Percentiles rank a stretch among this genome's conserved stretches.
Conservation (phyloP, 2,797 vertebrate species). For the Mastacembelus armatus region DNA sequence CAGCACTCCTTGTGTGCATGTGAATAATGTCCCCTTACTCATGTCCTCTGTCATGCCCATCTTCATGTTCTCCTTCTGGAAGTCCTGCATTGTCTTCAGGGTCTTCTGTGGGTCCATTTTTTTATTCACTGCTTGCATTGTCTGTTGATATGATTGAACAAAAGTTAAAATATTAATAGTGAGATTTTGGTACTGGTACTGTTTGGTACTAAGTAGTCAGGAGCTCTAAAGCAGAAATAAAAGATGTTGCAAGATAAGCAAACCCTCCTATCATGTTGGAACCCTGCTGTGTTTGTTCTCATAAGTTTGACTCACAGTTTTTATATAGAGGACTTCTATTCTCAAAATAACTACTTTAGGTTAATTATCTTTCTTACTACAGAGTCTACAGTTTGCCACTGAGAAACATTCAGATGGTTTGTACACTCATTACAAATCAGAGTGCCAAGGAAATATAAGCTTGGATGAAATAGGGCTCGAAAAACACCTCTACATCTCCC, state of each 20-base stretch:
- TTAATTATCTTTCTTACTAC: too few species aligned
- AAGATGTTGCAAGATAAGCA: background rate
- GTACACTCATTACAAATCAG: background rate
- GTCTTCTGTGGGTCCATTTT: conserved; percentile 99
- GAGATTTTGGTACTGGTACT: background rate
- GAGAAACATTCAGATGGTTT: background rate
- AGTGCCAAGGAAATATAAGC: background rate
- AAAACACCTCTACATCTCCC: conserved; percentile 8
- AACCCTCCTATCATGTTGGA: background rate
- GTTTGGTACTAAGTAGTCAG: background rate
- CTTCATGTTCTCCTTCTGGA: conserved; percentile 99
- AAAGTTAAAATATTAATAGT: background rate
- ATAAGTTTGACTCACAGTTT: too few species aligned
- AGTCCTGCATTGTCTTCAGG: conserved; percentile 97
- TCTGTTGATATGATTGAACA: conserved; percentile 76
- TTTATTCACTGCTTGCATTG: conserved; percentile 98
- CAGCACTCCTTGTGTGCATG: conserved; percentile 10
- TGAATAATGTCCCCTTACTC: conserved; percentile 84
- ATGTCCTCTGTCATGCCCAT: conserved; percentile 99
- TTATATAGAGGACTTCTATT: too few species aligned
- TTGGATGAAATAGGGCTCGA: background rate
- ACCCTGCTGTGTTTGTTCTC: background rate
- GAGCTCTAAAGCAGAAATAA: background rate
- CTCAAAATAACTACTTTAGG: too few species aligned
- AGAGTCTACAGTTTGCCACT: background rate